Percentiles rank a stretch among this genome's conserved stretches.
Evolutionary conservation across 1,140 invertebrate species (phyloP).

Genomic region (Panagrolaimus sp.): DNA sequence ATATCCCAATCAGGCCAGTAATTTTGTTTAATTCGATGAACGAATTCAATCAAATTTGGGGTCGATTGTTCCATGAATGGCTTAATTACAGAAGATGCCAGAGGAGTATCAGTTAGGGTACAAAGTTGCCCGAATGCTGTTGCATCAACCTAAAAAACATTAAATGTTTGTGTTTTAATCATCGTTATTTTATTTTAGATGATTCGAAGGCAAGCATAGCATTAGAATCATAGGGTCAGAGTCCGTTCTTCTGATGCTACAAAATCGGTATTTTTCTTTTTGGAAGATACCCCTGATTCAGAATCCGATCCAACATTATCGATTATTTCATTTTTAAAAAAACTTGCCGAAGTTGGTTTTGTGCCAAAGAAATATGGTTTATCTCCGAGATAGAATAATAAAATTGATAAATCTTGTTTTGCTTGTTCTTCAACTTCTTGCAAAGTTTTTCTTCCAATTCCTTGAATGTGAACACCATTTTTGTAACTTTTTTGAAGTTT

Average conservation of each 20-base stretch:
- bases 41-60: neutral
- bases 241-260: too few relatives aligned
- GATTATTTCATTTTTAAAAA: too few relatives aligned
- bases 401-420: constrained; percentile 82
- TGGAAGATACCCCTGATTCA: too few relatives aligned
- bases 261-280: too few relatives aligned
- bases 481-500: constrained; percentile 32
- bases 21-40: neutral
- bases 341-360: constrained; percentile 70
- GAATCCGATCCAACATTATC: too few relatives aligned
- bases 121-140: neutral
- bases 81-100: too few relatives aligned
- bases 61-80: neutral
- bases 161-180: too few relatives aligned
- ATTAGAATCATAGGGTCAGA: too few relatives aligned
- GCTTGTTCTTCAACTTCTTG: constrained; percentile 85
- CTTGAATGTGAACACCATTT: constrained; percentile 59
- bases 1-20: constrained; percentile 42
- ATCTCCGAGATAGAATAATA: constrained; percentile 65
- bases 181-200: too few relatives aligned
- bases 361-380: constrained; percentile 91
- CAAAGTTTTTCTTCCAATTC: constrained; percentile 79
- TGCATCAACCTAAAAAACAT: too few relatives aligned
- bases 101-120: constrained; percentile 35
- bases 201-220: too few relatives aligned